These are phyloP conservation scores for Furcula furcula DNA, from an alignment of 2,888 invertebrate species.

Conservation along the genomic window DNA sequence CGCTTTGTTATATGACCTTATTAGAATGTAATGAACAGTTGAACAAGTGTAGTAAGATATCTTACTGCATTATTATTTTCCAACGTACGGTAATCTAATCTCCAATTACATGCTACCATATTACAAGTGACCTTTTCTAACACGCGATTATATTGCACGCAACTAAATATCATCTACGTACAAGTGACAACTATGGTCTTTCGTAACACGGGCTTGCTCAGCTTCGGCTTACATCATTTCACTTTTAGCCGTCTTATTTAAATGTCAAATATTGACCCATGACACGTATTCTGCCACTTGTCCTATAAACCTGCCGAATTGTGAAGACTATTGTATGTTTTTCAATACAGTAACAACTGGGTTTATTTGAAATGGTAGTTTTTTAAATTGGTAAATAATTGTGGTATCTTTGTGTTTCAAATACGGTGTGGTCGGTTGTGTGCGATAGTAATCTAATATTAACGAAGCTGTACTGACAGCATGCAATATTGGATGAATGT, in stretches of 20 bases:
- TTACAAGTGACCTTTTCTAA: conserved; percentile 55
- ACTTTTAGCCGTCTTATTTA: conserved; percentile 45
- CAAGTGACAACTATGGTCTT: conserved; percentile 57
- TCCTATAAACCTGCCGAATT: conserved; percentile 31
- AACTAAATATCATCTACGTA: conserved; percentile 52
- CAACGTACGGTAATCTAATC: conserved; percentile 44
- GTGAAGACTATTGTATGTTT: conserved; percentile 4
- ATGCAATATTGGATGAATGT: conserved; percentile 13
- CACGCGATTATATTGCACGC: conserved; percentile 52
- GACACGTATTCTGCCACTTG: conserved; percentile 57
- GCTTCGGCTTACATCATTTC: conserved; percentile 53
- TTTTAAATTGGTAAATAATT: conserved; percentile 10
- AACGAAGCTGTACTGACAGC: conserved; percentile 15
- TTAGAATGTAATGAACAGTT: too few species aligned
- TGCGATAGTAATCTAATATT: conserved; percentile 18
- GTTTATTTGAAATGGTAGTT: conserved; percentile 18
- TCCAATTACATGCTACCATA: conserved; percentile 44
- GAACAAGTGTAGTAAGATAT: conserved; percentile 20
- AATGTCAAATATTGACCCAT: conserved; percentile 77
- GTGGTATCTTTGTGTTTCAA: conserved; percentile 8
- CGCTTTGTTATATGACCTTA: too few species aligned
- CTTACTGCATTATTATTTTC: conserved; percentile 36
- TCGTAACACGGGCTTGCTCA: conserved; percentile 43
- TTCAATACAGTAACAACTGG: conserved; percentile 13
- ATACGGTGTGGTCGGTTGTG: conserved; percentile 9